phyloP scores from a whole-genome alignment of 2,113 vertebrate genomes.

The Phaetusa simplex region DNA sequence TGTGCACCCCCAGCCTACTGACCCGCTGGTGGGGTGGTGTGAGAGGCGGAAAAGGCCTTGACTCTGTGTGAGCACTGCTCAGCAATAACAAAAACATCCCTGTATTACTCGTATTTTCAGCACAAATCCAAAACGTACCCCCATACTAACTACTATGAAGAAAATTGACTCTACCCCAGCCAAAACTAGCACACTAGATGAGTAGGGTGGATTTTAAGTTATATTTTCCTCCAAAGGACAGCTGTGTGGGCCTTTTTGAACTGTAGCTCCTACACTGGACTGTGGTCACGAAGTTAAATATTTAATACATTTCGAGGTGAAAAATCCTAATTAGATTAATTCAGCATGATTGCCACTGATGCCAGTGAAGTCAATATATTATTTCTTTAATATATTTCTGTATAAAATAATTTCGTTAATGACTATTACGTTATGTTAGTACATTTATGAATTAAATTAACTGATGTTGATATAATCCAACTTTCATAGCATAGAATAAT shows the following conservation, averaged over 20 bases:
- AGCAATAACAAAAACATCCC: background rate
- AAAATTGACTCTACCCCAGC: background rate
- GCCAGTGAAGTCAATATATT: background rate
- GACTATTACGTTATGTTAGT: background rate
- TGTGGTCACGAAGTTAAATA: background rate
- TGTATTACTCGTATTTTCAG: background rate
- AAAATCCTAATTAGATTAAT: background rate
- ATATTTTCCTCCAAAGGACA: background rate
- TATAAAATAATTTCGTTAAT: background rate
- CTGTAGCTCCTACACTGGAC: background rate
- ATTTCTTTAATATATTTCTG: background rate
- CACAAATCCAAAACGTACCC: background rate
- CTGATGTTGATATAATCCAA: background rate
- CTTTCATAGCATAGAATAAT: background rate
- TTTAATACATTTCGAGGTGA: background rate
- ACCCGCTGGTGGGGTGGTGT: background rate
- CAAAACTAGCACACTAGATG: background rate
- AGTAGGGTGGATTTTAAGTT: background rate
- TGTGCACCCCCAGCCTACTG: background rate
- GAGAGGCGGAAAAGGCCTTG: background rate
- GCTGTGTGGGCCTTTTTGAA: background rate
- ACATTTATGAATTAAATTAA: background rate
- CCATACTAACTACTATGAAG: background rate
- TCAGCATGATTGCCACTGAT: background rate
- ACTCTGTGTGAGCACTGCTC: background rate